These are phyloP conservation scores for Parauchenoglanis ngamensis DNA, from an alignment of 2,797 vertebrate genomes.

Conservation along the genomic window DNA sequence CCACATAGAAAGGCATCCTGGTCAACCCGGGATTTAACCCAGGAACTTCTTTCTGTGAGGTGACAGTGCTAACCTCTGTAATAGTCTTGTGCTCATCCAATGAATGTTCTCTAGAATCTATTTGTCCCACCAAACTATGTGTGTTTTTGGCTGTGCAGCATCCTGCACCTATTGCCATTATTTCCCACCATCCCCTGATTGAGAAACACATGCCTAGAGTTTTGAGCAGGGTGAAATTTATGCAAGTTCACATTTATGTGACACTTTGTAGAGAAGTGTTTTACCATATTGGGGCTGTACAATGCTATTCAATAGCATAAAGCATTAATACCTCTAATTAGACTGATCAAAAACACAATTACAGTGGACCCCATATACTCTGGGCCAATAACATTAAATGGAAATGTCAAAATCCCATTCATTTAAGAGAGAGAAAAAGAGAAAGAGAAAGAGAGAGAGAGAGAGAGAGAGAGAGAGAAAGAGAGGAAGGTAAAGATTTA, in stretches of 20 bases:
- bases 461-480: too few relatives aligned
- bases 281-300: not conserved
- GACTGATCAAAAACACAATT: constrained; percentile 3
- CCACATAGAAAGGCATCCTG: too few relatives aligned
- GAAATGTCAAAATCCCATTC: too few relatives aligned
- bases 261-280: not conserved
- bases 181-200: not conserved
- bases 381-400: too few relatives aligned
- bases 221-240: constrained; percentile 15
- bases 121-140: not conserved
- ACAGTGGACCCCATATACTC: too few relatives aligned
- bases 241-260: not conserved
- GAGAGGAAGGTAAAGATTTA: too few relatives aligned
- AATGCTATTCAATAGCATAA: not conserved
- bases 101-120: not conserved
- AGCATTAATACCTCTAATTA: too few relatives aligned
- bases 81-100: not conserved
- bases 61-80: not conserved
- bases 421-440: too few relatives aligned
- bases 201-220: not conserved
- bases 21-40: too few relatives aligned
- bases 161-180: not conserved
- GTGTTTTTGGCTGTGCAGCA: not conserved
- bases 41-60: too few relatives aligned
- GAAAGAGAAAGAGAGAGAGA: too few relatives aligned